A percentile compares a stretch with the other conserved stretches of the same genome.
Evolutionary conservation across 2,888 invertebrate species (phyloP).

Genomic region (Clitarchus hookeri): DNA sequence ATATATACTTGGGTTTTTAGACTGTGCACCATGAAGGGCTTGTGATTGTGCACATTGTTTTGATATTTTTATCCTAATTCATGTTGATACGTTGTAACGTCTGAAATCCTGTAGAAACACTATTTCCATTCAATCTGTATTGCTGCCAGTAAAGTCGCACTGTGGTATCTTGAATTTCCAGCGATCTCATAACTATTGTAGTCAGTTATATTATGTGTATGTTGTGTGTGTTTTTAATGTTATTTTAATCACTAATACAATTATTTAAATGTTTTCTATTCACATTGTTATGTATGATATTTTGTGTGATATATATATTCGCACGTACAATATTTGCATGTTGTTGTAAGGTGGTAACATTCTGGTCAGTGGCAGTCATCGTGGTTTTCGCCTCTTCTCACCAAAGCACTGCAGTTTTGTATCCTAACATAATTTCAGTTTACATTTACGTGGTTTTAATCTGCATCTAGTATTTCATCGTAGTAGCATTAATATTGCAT

Average conservation of each 20-base stretch:
- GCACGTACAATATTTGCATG: not conserved
- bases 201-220: not conserved
- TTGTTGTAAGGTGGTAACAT: slow-evolving; percentile 4
- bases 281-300: not conserved
- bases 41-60: not conserved
- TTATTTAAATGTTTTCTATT: not conserved
- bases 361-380: not conserved
- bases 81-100: not conserved
- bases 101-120: not conserved
- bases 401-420: not conserved
- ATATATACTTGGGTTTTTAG: not conserved
- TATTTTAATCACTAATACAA: slow-evolving; percentile 14
- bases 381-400: not conserved
- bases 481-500: not conserved
- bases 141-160: not conserved
- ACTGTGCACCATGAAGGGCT: not conserved
- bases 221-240: not conserved
- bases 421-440: not conserved
- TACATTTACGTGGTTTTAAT: not conserved
- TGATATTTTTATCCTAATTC: not conserved
- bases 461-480: no score
- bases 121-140: not conserved
- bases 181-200: slow-evolving; percentile 10
- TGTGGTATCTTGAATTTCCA: slow-evolving; percentile 14
- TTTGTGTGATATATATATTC: not conserved